Evolutionary conservation across 2,888 invertebrate species (phyloP).

Genomic region (Lamproptera curius): DNA sequence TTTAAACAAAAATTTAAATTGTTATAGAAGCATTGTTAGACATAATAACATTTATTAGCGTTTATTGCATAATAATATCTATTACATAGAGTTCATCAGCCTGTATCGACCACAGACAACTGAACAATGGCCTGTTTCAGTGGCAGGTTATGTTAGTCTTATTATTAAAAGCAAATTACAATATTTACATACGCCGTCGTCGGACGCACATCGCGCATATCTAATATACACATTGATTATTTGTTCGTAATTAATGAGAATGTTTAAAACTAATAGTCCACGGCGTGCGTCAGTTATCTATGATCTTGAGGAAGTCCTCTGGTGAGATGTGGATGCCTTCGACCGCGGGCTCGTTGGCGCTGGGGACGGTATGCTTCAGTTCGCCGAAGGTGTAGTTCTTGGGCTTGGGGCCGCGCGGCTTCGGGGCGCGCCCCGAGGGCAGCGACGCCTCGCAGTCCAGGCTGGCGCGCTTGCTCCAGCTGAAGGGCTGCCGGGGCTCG

Average conservation of each 20-base stretch:
- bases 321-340: slow-evolving; percentile 53
- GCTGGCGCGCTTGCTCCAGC: slow-evolving; percentile 56
- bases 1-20: background rate
- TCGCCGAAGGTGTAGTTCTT: slow-evolving; percentile 67
- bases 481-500: slow-evolving; percentile 57
- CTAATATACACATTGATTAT: slow-evolving; percentile 58
- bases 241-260: slow-evolving; percentile 41
- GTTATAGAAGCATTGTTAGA: background rate
- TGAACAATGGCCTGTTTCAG: slow-evolving; percentile 73
- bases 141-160: slow-evolving; percentile 61
- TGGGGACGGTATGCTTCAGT: slow-evolving; percentile 65
- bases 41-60: slow-evolving; percentile 3
- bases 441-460: slow-evolving; percentile 50
- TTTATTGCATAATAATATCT: slow-evolving; percentile 2
- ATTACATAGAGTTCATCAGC: slow-evolving; percentile 4
- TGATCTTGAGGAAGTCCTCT: slow-evolving; percentile 62
- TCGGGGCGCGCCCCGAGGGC: slow-evolving; percentile 18
- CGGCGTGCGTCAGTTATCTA: slow-evolving; percentile 52
- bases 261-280: slow-evolving; percentile 28
- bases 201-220: slow-evolving; percentile 46
- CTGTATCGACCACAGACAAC: slow-evolving; percentile 29
- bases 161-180: slow-evolving; percentile 72
- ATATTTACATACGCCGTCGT: slow-evolving; percentile 68
- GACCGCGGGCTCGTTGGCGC: slow-evolving; percentile 40
- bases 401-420: slow-evolving; percentile 32